Base-by-base conservation (phyloP, 2,888 invertebrate species). In the Noctua janthina region DNA sequence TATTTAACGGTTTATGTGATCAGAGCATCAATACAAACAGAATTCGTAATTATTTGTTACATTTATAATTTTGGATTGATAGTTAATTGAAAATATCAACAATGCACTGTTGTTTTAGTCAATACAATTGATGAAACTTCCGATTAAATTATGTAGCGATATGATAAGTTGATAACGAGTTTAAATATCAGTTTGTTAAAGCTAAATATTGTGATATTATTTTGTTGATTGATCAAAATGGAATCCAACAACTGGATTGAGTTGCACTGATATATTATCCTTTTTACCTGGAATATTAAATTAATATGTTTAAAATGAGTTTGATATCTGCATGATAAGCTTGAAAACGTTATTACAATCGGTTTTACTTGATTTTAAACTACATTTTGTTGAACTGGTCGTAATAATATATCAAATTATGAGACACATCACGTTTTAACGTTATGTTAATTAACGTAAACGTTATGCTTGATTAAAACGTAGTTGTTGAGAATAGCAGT, bases 11-110 rank as follows among this genome's bases (percentile, higher is more conserved):
- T 81, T 72, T 72, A 79, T 67, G 49, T 78, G 72, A 76, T 76
- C 68, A 88, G 35, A 13, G 54, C 54, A 23, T 46, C 64, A 75
- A 82, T 74, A 76, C 72, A 85, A 85, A 78, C 70, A 76, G 69
- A 89, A 85, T 87, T 73, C 70, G 43, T 89, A 81, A 87, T 79
- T 54, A 39, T 74, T 68, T 72, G 84, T 81, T 78, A 79, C 77
- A 87, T 84, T 74, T 56, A 54, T 20, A 70, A 81, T 76, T 81
- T 79, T 79, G 73, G 82, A 81, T 79, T 51, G 75, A 79, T 73
- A 66, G 29, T 49, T 82, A 46, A 87, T 81, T 74, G 75, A 73
- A 79, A 75, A 70, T 79, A 76, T 72, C 64, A 77, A 87, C 67
- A 79, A 46, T 29, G 35, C 56, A n/a, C 10, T 74, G 64, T 71